These are phyloP conservation scores for Ophion ellenae DNA, from an alignment of 2,888 invertebrate genomes.

Conservation along the genomic window DNA sequence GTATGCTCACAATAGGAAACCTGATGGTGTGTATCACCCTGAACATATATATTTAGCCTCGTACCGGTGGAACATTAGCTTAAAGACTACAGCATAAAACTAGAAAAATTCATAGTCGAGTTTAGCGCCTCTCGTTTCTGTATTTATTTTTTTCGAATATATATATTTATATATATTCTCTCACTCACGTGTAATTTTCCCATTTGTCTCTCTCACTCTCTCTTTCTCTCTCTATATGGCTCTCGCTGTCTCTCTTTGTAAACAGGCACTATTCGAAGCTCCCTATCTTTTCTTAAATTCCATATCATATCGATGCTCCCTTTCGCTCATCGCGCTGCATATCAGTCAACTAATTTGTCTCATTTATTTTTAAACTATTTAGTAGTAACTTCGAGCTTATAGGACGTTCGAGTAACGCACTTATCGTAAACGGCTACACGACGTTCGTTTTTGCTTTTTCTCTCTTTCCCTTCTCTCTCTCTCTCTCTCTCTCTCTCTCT, in stretches of 20 bases:
- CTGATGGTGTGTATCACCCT: neutral
- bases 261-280: slow-evolving; percentile 83
- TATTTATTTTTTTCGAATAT: slow-evolving; percentile 1
- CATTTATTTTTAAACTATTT: slow-evolving; percentile 31
- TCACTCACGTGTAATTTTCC: slow-evolving; percentile 17
- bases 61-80: slow-evolving; percentile 22
- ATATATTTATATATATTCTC: slow-evolving; percentile 10
- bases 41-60: slow-evolving; percentile 20
- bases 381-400: slow-evolving; percentile 52
- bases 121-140: slow-evolving; percentile 45
- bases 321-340: slow-evolving; percentile 41
- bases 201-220: slow-evolving; percentile 19
- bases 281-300: slow-evolving; percentile 70
- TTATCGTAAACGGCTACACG: slow-evolving; percentile 50
- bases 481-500: neutral
- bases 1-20: neutral
- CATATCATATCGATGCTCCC: slow-evolving; percentile 56
- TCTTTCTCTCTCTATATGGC: slow-evolving; percentile 65
- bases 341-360: slow-evolving; percentile 55
- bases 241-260: slow-evolving; percentile 70
- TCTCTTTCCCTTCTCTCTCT: neutral
- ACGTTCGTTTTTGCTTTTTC: slow-evolving; percentile 18
- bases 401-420: slow-evolving; percentile 47
- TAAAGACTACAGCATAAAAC: slow-evolving; percentile 65
- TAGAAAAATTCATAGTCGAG: slow-evolving; percentile 65